Conservation (phyloP, 2,797 vertebrate genomes). For the Euphonia xanthogaster region DNA sequence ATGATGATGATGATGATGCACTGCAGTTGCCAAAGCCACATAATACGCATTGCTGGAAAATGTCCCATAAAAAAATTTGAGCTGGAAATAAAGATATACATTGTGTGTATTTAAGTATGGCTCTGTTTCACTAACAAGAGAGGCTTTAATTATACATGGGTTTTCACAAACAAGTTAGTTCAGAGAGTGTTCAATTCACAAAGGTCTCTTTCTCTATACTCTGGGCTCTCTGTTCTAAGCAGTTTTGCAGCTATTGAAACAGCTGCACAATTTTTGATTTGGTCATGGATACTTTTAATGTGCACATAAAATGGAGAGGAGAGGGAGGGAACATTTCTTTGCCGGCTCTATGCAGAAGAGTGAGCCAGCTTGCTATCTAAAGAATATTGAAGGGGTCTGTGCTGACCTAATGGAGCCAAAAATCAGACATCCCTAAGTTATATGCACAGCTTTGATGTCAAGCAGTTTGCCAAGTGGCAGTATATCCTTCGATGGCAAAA, state of each 20-base stretch:
- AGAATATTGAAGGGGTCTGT: neutral
- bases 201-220: conserved; percentile 69
- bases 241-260: conserved; percentile 70
- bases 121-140: conserved; percentile 62
- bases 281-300: conserved; percentile 75
- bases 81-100: conserved; percentile 66
- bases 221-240: conserved; percentile 59
- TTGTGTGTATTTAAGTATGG: conserved; percentile 63
- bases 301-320: conserved; percentile 62
- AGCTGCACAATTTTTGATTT: conserved; percentile 74
- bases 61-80: conserved; percentile 13
- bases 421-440: conserved; percentile 11
- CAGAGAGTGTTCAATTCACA: conserved; percentile 69
- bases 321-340: conserved; percentile 46
- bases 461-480: neutral
- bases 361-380: conserved; percentile 49
- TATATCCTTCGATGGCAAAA: neutral
- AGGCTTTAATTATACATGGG: conserved; percentile 74
- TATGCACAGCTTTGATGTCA: neutral
- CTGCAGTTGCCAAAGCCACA: conserved; percentile 45
- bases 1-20: conserved; percentile 60
- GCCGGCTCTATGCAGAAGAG: conserved; percentile 28
- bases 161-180: conserved; percentile 74
- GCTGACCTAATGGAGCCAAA: conserved; percentile 36
- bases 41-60: conserved; percentile 48